These are phyloP conservation scores for Ethmia dodecea DNA, from an alignment of 2,888 invertebrate species.

Conservation along the genomic window DNA sequence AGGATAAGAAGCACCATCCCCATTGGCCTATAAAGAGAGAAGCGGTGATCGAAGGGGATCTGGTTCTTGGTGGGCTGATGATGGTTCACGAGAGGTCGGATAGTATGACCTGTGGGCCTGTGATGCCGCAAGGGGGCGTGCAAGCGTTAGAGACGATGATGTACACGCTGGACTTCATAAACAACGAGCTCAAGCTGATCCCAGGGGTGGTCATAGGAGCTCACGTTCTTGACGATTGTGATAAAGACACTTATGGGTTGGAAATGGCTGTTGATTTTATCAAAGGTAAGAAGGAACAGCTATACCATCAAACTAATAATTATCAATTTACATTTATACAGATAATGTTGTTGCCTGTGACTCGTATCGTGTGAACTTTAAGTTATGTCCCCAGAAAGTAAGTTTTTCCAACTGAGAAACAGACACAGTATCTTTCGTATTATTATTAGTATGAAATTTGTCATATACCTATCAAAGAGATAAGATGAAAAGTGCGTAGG, in stretches of 20 bases:
- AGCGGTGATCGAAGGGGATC: conserved; percentile 91
- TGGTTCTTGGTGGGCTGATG: conserved; percentile 94
- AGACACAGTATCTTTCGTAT: too few relatives aligned
- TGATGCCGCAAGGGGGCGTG: conserved; percentile 95
- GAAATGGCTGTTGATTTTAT: conserved; percentile 98
- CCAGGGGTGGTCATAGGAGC: conserved; percentile 91
- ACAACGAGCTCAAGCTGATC: conserved; percentile 79
- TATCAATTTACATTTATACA: too few relatives aligned
- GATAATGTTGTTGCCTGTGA: too few relatives aligned
- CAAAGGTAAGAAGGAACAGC: conserved; percentile 87
- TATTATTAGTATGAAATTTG: too few relatives aligned
- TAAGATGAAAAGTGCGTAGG: too few relatives aligned
- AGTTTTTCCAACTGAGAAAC: too few relatives aligned
- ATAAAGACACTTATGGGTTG: conserved; percentile 96
- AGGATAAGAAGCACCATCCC: conserved; percentile 52
- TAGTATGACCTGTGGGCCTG: conserved; percentile 91
- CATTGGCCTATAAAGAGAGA: conserved; percentile 92
- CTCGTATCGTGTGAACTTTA: too few relatives aligned
- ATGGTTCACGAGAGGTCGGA: conserved; percentile 95
- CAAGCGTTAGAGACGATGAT: conserved; percentile 95
- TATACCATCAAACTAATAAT: too few relatives aligned
- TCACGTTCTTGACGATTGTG: conserved; percentile 95
- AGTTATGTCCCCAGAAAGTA: too few relatives aligned
- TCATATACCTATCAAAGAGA: too few relatives aligned
- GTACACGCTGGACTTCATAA: conserved; percentile 90